A percentile compares a stretch with the other conserved stretches of the same genome.
Conservation (phyloP, 37 sponge, comb jelly and placozoan genomes). For the Bolinopsis microptera region DNA sequence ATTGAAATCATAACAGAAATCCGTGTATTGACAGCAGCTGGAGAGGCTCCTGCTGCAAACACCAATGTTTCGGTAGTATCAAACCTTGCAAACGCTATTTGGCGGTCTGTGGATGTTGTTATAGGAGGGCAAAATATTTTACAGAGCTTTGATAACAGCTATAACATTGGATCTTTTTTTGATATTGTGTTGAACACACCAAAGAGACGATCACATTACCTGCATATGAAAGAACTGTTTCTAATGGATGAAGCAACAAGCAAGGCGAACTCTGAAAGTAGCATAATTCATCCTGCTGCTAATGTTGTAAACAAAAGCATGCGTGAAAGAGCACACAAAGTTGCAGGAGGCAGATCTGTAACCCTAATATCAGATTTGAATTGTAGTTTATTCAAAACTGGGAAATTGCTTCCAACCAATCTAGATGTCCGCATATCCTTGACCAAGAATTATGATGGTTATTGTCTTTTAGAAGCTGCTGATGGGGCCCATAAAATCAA, state of each 20-base stretch:
- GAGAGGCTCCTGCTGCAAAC: not conserved
- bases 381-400: not conserved
- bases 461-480: not conserved
- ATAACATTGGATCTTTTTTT: not conserved
- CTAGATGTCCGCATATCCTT: not conserved
- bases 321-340: not conserved
- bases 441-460: not conserved
- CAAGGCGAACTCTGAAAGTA: not conserved
- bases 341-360: not conserved
- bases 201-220: not conserved
- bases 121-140: not conserved
- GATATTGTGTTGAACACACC: not conserved
- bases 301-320: not conserved
- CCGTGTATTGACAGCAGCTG: not conserved
- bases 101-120: no score
- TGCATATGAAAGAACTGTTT: not conserved
- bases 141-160: not conserved
- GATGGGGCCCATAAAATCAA: not conserved
- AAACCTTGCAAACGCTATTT: not conserved
- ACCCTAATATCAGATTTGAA: not conserved
- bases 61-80: not conserved
- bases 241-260: not conserved
- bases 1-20: constrained; percentile 19
- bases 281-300: not conserved
- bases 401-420: not conserved